Evolutionary conservation across 2,113 vertebrate species (phyloP).

Genomic region (Hipposideros armiger): DNA sequence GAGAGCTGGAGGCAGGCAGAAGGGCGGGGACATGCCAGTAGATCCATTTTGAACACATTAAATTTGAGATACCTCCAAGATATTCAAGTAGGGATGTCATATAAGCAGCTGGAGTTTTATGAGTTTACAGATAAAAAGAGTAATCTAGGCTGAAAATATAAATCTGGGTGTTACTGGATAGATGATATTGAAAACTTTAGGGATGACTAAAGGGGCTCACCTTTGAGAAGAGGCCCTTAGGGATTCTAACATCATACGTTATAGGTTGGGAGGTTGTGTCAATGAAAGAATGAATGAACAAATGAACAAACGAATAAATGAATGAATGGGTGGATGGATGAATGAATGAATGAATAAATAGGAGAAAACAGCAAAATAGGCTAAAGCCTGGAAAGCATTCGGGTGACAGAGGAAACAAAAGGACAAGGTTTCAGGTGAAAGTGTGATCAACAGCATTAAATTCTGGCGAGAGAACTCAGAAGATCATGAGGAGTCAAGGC

Average conservation of each 20-base stretch:
- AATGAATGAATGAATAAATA: neutral
- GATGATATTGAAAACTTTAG: neutral
- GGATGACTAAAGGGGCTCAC: neutral
- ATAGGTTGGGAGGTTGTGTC: neutral
- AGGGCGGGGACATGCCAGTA: neutral
- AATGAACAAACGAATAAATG: neutral
- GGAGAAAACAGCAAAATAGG: neutral
- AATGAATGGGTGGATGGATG: neutral
- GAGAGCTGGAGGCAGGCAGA: neutral
- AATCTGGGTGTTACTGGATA: neutral
- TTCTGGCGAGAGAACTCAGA: neutral
- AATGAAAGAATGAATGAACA: neutral
- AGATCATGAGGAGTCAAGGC: neutral
- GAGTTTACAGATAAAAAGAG: neutral
- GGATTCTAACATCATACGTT: neutral
- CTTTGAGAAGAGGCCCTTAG: neutral
- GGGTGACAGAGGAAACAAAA: neutral
- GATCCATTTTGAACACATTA: neutral
- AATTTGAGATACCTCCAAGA: neutral
- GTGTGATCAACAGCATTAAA: neutral
- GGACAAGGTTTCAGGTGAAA: neutral
- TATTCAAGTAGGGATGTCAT: neutral
- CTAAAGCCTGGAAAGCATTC: neutral
- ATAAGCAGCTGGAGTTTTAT: neutral
- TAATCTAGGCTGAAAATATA: neutral